Conservation (phyloP, 2,797 vertebrate genomes). For the Neosalanx taihuensis region DNA sequence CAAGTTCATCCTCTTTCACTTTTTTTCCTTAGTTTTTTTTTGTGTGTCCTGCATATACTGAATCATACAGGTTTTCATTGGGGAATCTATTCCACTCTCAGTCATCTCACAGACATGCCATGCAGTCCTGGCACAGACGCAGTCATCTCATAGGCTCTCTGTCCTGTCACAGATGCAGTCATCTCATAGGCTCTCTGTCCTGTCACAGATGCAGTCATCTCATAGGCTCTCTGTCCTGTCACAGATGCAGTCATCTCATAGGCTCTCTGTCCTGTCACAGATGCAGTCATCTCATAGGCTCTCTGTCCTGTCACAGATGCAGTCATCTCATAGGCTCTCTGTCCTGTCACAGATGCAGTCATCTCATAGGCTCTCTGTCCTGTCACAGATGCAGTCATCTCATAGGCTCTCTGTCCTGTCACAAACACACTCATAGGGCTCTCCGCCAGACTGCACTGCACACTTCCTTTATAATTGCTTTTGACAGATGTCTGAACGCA, state of each 20-base stretch:
- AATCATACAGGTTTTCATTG: background rate
- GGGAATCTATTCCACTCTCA: background rate
- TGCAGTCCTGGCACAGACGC: background rate
- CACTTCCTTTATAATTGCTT: constrained; percentile 9
- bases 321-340: background rate
- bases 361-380: too few species aligned
- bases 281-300: background rate
- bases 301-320: background rate
- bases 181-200: background rate
- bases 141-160: too few species aligned
- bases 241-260: background rate
- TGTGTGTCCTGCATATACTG: background rate
- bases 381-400: background rate
- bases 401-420: background rate
- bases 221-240: too few species aligned
- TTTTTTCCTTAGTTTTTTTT: background rate
- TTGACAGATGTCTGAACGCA: background rate
- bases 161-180: background rate
- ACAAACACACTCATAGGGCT: background rate
- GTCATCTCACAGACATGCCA: background rate
- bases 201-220: background rate
- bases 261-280: too few species aligned
- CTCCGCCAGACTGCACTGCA: background rate
- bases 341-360: background rate
- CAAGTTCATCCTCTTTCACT: background rate